These are phyloP conservation scores for Anoplius nigerrimus DNA, from an alignment of 2,888 invertebrate species.

Conservation along the genomic window DNA sequence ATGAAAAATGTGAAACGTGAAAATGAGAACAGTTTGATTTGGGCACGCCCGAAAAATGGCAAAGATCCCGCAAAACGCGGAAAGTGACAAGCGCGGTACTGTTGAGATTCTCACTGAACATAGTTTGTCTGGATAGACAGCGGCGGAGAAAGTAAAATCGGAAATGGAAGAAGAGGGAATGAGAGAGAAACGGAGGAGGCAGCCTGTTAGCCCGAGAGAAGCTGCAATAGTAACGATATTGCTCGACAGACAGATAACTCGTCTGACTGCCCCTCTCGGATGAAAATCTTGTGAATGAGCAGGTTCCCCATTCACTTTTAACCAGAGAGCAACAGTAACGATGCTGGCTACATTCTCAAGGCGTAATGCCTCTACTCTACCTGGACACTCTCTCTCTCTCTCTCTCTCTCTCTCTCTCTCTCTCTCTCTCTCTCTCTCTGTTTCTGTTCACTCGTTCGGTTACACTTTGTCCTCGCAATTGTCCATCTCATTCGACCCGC, in stretches of 20 bases:
- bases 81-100: no score
- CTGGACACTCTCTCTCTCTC: neutral
- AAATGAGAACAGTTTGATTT: no score
- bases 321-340: conserved; percentile 46
- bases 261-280: conserved; percentile 38
- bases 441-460: neutral
- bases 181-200: neutral
- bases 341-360: conserved; percentile 15
- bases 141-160: neutral
- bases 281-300: conserved; percentile 73
- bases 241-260: conserved; percentile 31
- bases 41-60: no score
- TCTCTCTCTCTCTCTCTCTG: neutral
- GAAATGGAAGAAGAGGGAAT: neutral
- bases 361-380: neutral
- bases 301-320: conserved; percentile 73
- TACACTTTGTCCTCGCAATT: no score
- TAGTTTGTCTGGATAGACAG: neutral
- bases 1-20: no score
- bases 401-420: neutral
- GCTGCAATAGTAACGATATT: conserved; percentile 40
- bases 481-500: no score
- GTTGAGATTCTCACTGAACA: no score
- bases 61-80: no score
- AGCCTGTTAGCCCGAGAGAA: no score